These are phyloP conservation scores for Phrynocephalus guinanensis DNA, from an alignment of 2,797 vertebrate species.

Conservation along the genomic window DNA sequence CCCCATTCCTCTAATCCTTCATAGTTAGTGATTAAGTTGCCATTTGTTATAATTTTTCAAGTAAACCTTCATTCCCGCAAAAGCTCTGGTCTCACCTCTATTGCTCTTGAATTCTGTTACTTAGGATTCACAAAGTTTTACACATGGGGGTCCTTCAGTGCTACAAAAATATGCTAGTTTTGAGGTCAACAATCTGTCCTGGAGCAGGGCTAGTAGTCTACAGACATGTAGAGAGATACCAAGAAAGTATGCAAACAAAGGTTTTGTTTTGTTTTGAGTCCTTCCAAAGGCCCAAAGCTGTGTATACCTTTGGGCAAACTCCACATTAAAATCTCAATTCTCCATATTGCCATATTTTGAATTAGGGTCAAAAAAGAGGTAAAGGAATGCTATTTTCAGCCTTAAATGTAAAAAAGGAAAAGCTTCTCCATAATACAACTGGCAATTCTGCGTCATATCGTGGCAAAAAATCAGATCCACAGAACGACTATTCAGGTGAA, in stretches of 20 bases:
- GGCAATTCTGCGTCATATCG: constrained; percentile 76
- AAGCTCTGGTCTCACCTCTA: neutral
- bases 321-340: neutral
- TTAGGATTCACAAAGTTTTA: neutral
- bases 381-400: constrained; percentile 62
- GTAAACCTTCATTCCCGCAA: neutral
- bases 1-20: neutral
- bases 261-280: too few species aligned
- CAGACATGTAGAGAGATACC: too few species aligned
- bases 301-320: neutral
- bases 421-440: constrained; percentile 72
- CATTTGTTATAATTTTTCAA: constrained; percentile 2
- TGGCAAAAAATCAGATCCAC: constrained; percentile 71
- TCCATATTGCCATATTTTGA: neutral
- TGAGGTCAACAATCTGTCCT: neutral
- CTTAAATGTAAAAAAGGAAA: constrained; percentile 60
- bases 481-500: constrained; percentile 69
- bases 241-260: too few species aligned
- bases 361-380: neutral
- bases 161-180: neutral
- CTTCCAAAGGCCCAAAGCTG: too few species aligned
- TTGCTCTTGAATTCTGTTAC: neutral
- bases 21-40: neutral
- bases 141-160: neutral
- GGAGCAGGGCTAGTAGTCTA: too few species aligned